A percentile compares a stretch with the other conserved stretches of the same genome.
Evolutionary conservation across 2,888 invertebrate species (phyloP).

Genomic region (Clanis bilineata): DNA sequence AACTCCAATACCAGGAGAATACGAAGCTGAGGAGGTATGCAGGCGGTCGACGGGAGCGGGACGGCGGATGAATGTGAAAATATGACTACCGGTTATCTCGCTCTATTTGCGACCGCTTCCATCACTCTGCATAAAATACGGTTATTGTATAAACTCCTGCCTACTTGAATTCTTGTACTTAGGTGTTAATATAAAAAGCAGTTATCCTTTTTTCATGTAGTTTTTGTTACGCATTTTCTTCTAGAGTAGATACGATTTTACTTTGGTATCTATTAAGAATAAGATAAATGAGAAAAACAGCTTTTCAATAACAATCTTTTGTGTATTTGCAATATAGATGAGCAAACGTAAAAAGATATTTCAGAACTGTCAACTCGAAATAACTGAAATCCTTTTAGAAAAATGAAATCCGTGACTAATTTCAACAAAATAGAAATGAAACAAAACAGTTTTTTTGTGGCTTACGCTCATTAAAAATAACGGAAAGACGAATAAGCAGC

Average conservation of each 20-base stretch:
- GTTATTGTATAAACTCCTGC: not conserved
- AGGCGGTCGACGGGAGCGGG: conserved; percentile 32
- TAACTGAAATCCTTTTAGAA: not conserved
- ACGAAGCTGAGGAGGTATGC: conserved; percentile 60
- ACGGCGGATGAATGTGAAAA: conserved; percentile 33
- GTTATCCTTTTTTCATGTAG: too few relatives aligned
- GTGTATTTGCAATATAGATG: too few relatives aligned
- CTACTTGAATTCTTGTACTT: too few relatives aligned
- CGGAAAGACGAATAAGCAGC: not conserved
- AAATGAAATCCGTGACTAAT: not conserved
- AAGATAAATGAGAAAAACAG: too few relatives aligned
- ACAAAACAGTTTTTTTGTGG: not conserved
- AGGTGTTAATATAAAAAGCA: too few relatives aligned
- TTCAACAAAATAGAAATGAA: not conserved
- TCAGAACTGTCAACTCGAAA: not conserved
- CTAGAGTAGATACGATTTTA: too few relatives aligned
- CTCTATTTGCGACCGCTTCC: not conserved
- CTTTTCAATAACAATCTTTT: too few relatives aligned
- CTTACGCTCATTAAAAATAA: not conserved
- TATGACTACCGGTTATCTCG: conserved; percentile 6
- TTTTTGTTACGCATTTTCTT: too few relatives aligned
- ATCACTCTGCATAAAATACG: too few relatives aligned
- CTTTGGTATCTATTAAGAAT: too few relatives aligned
- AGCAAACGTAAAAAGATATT: not conserved
- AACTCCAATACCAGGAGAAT: conserved; percentile 70